Evolutionary conservation across 2,888 invertebrate species (phyloP).

Genomic region (Scaptomyza cyrtandrae): DNA sequence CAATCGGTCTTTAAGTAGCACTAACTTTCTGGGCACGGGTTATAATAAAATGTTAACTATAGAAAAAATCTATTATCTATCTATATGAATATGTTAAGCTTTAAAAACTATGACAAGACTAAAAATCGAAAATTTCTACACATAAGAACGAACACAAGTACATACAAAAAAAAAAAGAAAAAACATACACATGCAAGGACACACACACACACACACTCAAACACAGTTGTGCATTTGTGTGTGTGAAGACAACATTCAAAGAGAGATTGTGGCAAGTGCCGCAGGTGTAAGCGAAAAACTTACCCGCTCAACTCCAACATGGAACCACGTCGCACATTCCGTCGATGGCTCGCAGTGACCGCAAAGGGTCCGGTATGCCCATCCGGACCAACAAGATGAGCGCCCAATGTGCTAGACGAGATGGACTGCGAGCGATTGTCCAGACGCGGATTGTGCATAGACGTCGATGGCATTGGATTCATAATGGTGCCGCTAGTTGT

Average conservation of each 20-base stretch:
- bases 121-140: slow-evolving; percentile 14
- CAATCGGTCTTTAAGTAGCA: background rate
- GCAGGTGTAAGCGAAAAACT: slow-evolving; percentile 78
- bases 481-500: slow-evolving; percentile 84
- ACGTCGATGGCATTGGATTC: slow-evolving; percentile 69
- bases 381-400: slow-evolving; percentile 76
- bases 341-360: slow-evolving; percentile 88
- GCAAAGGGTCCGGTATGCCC: slow-evolving; percentile 87
- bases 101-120: background rate
- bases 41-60: background rate
- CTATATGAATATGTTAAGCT: background rate
- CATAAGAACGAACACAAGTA: slow-evolving; percentile 7
- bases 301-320: slow-evolving; percentile 93
- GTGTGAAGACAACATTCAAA: slow-evolving; percentile 21
- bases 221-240: slow-evolving; percentile 24
- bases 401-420: slow-evolving; percentile 76
- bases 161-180: background rate
- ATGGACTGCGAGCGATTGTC: slow-evolving; percentile 82
- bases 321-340: slow-evolving; percentile 90
- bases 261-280: slow-evolving; percentile 36
- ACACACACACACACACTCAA: slow-evolving; percentile 8
- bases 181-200: slow-evolving; percentile 24
- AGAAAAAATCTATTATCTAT: background rate
- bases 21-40: background rate
- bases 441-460: slow-evolving; percentile 78